Base-by-base conservation (phyloP, 2,888 invertebrate genomes). In the Noctua janthina region DNA sequence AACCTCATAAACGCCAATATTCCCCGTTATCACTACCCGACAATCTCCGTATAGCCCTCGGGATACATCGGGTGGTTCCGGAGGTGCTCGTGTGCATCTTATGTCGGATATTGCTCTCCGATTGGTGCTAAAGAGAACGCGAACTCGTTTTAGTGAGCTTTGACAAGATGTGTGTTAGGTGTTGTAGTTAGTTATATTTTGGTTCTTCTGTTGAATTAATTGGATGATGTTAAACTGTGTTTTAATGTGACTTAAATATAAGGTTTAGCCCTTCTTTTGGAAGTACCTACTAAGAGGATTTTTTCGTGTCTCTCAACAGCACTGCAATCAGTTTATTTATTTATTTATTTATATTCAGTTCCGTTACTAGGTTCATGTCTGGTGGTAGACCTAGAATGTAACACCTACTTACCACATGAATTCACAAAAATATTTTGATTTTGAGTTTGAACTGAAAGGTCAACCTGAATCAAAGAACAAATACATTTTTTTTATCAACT, bases 81-180 rank as follows among this genome's bases (percentile, higher is more conserved):
- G 49, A 54, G 64, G 15, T 64, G 46, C 62, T 79, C 82, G 71
- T 78, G 74, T 83, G 82, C 77, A 90, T 85, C 83, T 84, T 81
- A 67, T 54, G 67, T 87, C 88, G 89, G 91, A 91, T 91, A 91
- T 91, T 91, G 87, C 89, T 68, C 70, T 76, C 46, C 83, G 77
- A 90, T 91, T 89, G 87, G 76, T 73, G 43, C 67, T 64, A 75
- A 74, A 74, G 64, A 72, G 70, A 70, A 79, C 56, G 70, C 51
- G 73, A 29, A 74, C 72, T 85, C 69, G 81, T 78, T 79, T 84
- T 84, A 79, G 71, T 54, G 54, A 74, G 74, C 64, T 62, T 82
- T 43, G 72, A 59, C 78, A 73, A 69, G 3, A 54, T 10, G 15
- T 51, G 43, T 51, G 43, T 20, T 11, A 29, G 49, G 64, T 64